Conservation (phyloP, 1,140 invertebrate species). For the Chironomus striatipennis region DNA sequence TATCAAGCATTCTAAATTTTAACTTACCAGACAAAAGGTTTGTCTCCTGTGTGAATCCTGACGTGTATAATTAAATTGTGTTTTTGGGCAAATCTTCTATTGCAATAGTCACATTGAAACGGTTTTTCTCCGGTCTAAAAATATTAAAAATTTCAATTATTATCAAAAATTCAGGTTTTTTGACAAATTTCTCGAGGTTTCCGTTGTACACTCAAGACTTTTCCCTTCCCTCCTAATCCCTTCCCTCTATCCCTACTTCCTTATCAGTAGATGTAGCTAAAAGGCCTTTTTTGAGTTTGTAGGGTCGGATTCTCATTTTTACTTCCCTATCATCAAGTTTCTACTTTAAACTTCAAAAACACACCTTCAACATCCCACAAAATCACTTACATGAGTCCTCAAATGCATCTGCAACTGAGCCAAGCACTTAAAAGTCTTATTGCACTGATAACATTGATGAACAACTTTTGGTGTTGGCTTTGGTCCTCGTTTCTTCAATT, state of each 20-base stretch:
- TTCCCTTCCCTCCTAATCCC: no score
- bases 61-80: conserved; percentile 82
- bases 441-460: conserved; percentile 47
- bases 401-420: conserved; percentile 51
- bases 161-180: no score
- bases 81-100: conserved; percentile 69
- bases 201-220: no score
- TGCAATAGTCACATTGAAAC: conserved; percentile 62
- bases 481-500: conserved; percentile 47
- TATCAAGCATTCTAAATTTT: no score
- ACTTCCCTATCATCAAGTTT: no score
- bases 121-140: conserved; percentile 56
- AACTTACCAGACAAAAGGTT: conserved; percentile 62
- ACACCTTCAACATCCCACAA: background rate
- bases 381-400: conserved; percentile 30
- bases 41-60: conserved; percentile 68
- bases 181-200: no score
- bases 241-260: no score
- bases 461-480: conserved; percentile 48
- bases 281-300: no score
- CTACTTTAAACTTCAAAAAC: no score
- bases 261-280: no score
- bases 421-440: conserved; percentile 49
- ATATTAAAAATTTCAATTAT: background rate
- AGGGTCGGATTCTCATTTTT: no score